phyloP scores from a whole-genome alignment of 2,888 invertebrate genomes.

The Pseudococcus viburni region DNA sequence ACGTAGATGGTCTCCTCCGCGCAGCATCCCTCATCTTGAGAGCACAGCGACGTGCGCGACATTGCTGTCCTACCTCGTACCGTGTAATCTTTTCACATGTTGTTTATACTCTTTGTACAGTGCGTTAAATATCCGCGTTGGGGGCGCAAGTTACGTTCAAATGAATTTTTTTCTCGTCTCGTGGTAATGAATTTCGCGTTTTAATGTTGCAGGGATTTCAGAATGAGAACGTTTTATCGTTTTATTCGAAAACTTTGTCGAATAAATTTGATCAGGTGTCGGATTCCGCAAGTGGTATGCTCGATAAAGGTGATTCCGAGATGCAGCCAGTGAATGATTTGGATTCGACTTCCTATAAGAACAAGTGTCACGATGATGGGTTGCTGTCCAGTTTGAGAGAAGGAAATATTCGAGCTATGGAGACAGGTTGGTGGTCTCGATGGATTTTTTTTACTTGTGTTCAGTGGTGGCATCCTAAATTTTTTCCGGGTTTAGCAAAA shows the following conservation, averaged over 20 bases:
- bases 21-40: conserved; percentile 9
- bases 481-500: too few species aligned
- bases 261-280: conserved; percentile 12
- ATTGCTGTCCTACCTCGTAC: background rate
- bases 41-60: background rate
- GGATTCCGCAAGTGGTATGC: background rate
- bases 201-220: conserved; percentile 18
- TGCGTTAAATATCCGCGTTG: too few species aligned
- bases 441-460: background rate
- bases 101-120: background rate
- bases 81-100: background rate
- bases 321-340: background rate
- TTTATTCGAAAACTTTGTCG: conserved; percentile 57
- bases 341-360: background rate
- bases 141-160: too few species aligned
- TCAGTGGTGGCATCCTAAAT: too few species aligned
- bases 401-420: conserved; percentile 1
- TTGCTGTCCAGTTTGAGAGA: conserved; percentile 19
- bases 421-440: background rate
- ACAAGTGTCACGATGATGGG: conserved; percentile 32
- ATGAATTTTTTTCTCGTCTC: too few species aligned
- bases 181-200: background rate
- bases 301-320: background rate
- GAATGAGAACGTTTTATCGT: conserved; percentile 56
- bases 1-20: background rate